These are phyloP conservation scores for Morpho helenor DNA, from an alignment of 2,888 invertebrate genomes.

Conservation along the genomic window DNA sequence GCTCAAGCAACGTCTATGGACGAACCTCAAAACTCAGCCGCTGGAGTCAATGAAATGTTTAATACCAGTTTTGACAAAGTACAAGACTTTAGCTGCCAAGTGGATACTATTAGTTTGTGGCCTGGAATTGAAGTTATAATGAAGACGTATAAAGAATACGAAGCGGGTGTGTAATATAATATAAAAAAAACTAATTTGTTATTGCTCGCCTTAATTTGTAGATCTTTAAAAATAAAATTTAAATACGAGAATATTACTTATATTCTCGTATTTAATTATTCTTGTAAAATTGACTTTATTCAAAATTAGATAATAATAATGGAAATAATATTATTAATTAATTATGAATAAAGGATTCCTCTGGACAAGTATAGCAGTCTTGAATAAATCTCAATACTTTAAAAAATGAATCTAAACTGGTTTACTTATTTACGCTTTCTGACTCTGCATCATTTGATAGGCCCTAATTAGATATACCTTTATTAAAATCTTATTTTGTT, in stretches of 20 bases:
- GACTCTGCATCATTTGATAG: no score
- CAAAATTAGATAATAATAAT: neutral
- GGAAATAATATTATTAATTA: neutral
- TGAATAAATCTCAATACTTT: no score
- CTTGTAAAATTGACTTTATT: neutral
- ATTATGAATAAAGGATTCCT: neutral
- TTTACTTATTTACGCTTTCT: no score
- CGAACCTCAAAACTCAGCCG: conserved; percentile 57
- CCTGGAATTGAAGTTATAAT: conserved; percentile 71
- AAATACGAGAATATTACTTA: no score
- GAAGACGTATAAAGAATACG: conserved; percentile 72
- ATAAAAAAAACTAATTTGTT: no score
- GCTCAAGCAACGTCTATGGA: conserved; percentile 67
- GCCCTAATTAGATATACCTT: no score
- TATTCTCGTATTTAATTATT: no score
- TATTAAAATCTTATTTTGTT: no score
- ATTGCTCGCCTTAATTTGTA: no score
- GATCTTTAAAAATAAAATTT: no score
- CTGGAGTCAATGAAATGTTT: conserved; percentile 44
- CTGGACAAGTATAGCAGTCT: no score
- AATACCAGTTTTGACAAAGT: conserved; percentile 28
- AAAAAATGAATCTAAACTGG: no score
- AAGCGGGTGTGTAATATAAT: conserved; percentile 58
- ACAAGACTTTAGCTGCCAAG: conserved; percentile 48
- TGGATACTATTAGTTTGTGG: conserved; percentile 53